Percentiles rank a stretch among this genome's conserved stretches.
phyloP scores from a whole-genome alignment of 2,797 vertebrate genomes.

The Gila robusta region DNA sequence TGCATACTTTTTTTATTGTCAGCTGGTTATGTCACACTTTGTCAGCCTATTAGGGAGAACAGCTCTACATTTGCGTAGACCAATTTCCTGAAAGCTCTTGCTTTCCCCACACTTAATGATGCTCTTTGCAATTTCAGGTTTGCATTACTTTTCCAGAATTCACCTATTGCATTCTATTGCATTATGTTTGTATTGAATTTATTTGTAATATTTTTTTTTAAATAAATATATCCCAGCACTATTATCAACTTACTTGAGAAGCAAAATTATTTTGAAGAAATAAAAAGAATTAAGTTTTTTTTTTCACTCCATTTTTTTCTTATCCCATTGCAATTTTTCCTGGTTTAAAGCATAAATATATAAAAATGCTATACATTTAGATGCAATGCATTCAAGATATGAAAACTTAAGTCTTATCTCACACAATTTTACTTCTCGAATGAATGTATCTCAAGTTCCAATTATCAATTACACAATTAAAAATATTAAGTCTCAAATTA shows the following conservation, averaged over 20 bases:
- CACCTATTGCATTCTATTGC: background rate
- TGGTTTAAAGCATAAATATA: slow-evolving; percentile 4
- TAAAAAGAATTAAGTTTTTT: background rate
- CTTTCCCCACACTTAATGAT: slow-evolving; percentile 2
- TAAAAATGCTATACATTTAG: background rate
- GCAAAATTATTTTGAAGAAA: too few relatives aligned
- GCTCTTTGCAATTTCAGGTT: slow-evolving; percentile 5
- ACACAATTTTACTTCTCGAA: background rate
- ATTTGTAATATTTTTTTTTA: background rate
- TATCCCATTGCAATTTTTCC: too few relatives aligned
- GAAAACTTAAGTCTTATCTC: background rate
- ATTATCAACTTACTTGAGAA: background rate
- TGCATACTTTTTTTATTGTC: background rate
- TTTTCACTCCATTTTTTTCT: background rate
- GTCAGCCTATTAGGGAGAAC: background rate
- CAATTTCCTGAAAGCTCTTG: background rate
- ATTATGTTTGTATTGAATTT: background rate
- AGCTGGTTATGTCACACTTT: slow-evolving; percentile 11
- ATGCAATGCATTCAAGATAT: background rate
- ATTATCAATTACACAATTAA: too few relatives aligned
- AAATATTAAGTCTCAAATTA: too few relatives aligned
- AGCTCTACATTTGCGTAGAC: slow-evolving; percentile 5
- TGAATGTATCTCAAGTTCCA: background rate
- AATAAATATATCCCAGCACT: background rate
- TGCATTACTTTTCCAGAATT: background rate